Evolutionary conservation across 2,113 vertebrate genomes (phyloP), one percentile per base, ranked within the genome.

Genomic region (Emberiza fucata): DNA sequence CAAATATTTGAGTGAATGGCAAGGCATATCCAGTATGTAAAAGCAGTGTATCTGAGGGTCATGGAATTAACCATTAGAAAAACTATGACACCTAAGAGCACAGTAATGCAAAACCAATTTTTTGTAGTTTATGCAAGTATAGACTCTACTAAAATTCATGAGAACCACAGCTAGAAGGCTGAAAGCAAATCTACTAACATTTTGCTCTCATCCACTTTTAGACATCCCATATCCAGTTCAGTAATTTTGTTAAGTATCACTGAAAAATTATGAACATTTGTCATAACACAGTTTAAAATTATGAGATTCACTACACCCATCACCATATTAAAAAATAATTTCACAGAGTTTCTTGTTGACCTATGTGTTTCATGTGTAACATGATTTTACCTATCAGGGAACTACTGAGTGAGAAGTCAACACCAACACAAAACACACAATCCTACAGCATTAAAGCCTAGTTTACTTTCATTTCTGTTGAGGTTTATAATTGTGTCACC

Each of bases 111-210:
- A 57, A 61, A 24, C 35, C 4, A 61, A 29, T 65, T 85, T 79
- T 92, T 9, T 1, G 42, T 53, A 53, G 6, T 11, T 65, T 48
- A 21, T 16, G 23, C 4, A 42, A 64, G 17, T 14, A 5, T n/a
- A 80, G 20, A 35, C 22, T 14, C 29, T 44, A 33, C 19, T 9
- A 71, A 65, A 80, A 61, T 29, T 56, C 0, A 0, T 4, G 0
- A 12, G 39, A 80, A 50, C 35, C 53, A 56, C 76, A 79, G 14
- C 23, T 22, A 86, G 28, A 88, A 51, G 27, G 8, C 14, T 40
- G 56, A 75, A 65, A 82, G 47, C 14, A 53, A 57, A 68, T 33
- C 42, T 31, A 8, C 24, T 47, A 14, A 42, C 5, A 42, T 8
- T 31, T 59, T 28, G 8, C 35, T 71, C 51, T 40, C 37, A 9